Conservation (phyloP, 2,888 invertebrate species). For the Noctua janthina region DNA sequence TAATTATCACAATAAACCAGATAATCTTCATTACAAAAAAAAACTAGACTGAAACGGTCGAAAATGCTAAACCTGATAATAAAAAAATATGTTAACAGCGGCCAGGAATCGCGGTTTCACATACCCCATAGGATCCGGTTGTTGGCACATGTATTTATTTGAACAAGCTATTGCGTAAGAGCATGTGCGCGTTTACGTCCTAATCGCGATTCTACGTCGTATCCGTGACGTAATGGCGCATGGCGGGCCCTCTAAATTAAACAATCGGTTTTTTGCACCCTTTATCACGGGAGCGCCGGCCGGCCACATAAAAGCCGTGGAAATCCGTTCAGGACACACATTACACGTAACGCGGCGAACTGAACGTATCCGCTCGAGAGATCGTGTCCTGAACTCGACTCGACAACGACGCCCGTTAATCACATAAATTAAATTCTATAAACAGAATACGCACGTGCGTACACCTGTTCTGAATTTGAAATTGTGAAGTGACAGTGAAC, state of each 20-base stretch:
- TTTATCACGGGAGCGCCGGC: constrained; percentile 87
- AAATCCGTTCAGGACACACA: constrained; percentile 89
- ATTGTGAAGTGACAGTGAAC: constrained; percentile 77
- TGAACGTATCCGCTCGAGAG: constrained; percentile 83
- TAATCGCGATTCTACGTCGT: constrained; percentile 81
- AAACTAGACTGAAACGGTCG: constrained; percentile 1
- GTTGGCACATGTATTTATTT: constrained; percentile 88
- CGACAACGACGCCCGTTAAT: constrained; percentile 61
- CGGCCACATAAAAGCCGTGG: constrained; percentile 87
- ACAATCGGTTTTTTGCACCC: constrained; percentile 89
- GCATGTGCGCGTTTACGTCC: constrained; percentile 84
- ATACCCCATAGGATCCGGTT: constrained; percentile 85
- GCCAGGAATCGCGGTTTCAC: constrained; percentile 78
- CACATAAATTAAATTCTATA: constrained; percentile 58
- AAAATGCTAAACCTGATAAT: background rate
- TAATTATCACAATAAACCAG: constrained; percentile 10
- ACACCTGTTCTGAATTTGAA: constrained; percentile 70
- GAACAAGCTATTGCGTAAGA: constrained; percentile 84
- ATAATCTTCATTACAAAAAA: constrained; percentile 5
- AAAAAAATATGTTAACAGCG: constrained; percentile 47
- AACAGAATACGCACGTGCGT: constrained; percentile 64
- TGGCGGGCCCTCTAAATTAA: constrained; percentile 84
- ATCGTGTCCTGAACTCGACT: constrained; percentile 77
- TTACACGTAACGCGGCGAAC: constrained; percentile 86
- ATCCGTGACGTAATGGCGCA: constrained; percentile 84